A percentile compares a stretch with the other conserved stretches of the same genome.
These are phyloP conservation scores for Malacoctenus gilli DNA, from an alignment of 2,797 vertebrate genomes.

Conservation along the genomic window DNA sequence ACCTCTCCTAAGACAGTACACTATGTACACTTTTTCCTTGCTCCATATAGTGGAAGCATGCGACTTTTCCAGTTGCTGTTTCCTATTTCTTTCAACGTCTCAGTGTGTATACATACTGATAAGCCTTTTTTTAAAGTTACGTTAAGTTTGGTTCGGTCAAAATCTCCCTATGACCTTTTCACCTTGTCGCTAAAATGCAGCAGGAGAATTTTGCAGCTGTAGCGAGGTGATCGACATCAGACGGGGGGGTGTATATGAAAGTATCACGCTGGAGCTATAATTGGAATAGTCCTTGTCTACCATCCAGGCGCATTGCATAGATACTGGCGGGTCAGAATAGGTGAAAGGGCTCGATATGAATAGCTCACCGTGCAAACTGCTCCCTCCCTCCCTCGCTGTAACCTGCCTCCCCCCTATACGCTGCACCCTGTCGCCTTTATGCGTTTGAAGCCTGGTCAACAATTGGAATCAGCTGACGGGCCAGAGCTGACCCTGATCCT, in stretches of 20 bases:
- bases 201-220: no score
- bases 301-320: no score
- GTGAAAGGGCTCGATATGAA: slow-evolving; percentile 72
- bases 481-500: slow-evolving; percentile 76
- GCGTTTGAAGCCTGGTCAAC: slow-evolving; percentile 78
- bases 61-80: no score
- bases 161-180: no score
- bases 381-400: slow-evolving; percentile 38
- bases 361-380: slow-evolving; percentile 57
- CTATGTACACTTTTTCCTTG: background rate
- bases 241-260: slow-evolving; percentile 6
- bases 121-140: no score
- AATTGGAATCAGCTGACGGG: slow-evolving; percentile 82
- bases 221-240: no score
- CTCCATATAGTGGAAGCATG: no score
- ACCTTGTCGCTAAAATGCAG: no score
- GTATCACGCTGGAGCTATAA: slow-evolving; percentile 41
- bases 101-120: no score
- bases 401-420: slow-evolving; percentile 54
- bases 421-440: slow-evolving; percentile 76
- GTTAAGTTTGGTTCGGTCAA: no score
- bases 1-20: slow-evolving; percentile 12
- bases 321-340: slow-evolving; percentile 46
- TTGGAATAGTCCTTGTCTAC: no score
- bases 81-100: no score